phyloP scores from a whole-genome alignment of 2,888 invertebrate species.

The Arrhopalites spinosus region DNA sequence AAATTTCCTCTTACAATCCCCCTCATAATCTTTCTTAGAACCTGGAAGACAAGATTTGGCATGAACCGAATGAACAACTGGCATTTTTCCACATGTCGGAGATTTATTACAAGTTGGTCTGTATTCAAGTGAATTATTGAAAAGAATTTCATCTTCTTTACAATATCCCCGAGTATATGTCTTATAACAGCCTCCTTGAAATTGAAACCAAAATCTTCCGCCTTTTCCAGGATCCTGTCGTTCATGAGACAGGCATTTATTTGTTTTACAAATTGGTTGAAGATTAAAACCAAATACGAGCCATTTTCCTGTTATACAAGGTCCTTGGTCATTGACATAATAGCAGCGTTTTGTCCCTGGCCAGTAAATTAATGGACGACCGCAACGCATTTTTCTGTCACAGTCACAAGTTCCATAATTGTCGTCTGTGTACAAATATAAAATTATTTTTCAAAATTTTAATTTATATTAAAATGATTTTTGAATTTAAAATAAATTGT shows the following conservation, averaged over 20 bases:
- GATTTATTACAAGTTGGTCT: constrained; percentile 48
- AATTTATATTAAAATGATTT: no score
- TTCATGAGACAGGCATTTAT: constrained; percentile 44
- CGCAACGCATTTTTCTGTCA: constrained; percentile 49
- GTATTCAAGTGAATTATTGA: constrained; percentile 50
- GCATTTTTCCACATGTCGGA: constrained; percentile 30
- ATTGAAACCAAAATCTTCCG: constrained; percentile 52
- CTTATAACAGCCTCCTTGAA: constrained; percentile 47
- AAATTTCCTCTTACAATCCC: constrained; percentile 40
- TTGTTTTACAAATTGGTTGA: constrained; percentile 44
- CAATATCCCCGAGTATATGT: constrained; percentile 52
- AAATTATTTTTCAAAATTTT: no score
- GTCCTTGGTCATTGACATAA: constrained; percentile 53
- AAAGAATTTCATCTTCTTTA: constrained; percentile 44
- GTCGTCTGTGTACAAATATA: constrained; percentile 37
- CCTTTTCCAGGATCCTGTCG: constrained; percentile 42
- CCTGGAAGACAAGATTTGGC: constrained; percentile 48
- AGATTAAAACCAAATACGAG: constrained; percentile 49
- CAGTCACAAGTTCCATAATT: constrained; percentile 54
- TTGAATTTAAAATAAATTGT: no score
- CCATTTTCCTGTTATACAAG: constrained; percentile 52
- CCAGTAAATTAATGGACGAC: constrained; percentile 54
- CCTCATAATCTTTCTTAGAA: constrained; percentile 45
- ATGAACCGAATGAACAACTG: constrained; percentile 9
- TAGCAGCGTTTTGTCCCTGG: constrained; percentile 49